Conservation (phyloP, 2,888 invertebrate genomes). For the Lepidochrysops patricia region DNA sequence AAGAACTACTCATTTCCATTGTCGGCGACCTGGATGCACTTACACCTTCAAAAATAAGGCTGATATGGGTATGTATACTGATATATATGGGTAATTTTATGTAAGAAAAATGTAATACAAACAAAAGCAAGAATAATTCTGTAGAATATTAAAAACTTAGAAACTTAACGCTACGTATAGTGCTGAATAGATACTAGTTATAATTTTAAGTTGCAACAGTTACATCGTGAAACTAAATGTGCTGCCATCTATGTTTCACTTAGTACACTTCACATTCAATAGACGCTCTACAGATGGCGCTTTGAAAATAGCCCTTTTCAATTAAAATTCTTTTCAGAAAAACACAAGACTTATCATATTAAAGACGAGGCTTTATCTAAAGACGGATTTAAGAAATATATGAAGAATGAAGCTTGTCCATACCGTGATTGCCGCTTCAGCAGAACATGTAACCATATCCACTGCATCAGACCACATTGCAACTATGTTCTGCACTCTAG, state of each 20-base stretch:
- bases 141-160: too few relatives aligned
- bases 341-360: conserved; percentile 98
- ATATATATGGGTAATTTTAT: neutral
- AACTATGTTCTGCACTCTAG: conserved; percentile 97
- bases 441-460: conserved; percentile 96
- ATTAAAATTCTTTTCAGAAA: conserved; percentile 79
- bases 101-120: too few relatives aligned
- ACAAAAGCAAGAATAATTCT: too few relatives aligned
- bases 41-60: conserved; percentile 99
- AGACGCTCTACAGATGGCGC: neutral
- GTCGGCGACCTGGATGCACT: conserved; percentile 90
- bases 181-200: too few relatives aligned
- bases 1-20: conserved; percentile 98
- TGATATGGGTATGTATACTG: conserved; percentile 92
- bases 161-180: too few relatives aligned
- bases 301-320: neutral
- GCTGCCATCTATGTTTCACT: neutral
- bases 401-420: conserved; percentile 96
- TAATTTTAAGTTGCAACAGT: too few relatives aligned
- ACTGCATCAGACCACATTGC: conserved; percentile 96
- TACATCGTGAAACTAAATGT: neutral
- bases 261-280: neutral
- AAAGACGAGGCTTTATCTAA: conserved; percentile 96
- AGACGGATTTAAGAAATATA: conserved; percentile 98
- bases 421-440: conserved; percentile 95